Conservation (phyloP, 1,140 invertebrate genomes). For the Drosophila mayri region DNA sequence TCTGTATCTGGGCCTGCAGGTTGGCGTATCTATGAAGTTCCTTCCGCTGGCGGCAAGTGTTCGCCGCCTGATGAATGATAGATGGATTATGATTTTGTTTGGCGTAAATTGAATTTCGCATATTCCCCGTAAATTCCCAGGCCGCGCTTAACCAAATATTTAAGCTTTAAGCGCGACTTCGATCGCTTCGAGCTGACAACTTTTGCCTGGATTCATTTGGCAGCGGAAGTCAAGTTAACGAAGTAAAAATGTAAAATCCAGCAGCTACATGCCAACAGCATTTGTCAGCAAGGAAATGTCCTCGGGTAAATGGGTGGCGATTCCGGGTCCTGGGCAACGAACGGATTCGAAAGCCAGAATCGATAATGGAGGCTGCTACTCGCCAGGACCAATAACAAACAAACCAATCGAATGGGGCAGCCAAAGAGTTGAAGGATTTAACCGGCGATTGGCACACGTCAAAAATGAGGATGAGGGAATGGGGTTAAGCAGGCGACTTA, state of each 20-base stretch:
- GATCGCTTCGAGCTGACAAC: conserved; percentile 67
- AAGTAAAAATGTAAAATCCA: conserved; percentile 82
- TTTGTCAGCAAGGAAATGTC: conserved; percentile 52
- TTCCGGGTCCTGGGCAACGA: conserved; percentile 5
- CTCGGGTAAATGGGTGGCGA: conserved; percentile 26
- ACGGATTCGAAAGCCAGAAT: conserved; percentile 37
- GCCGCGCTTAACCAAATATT: conserved; percentile 55
- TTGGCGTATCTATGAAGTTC: conserved; percentile 79
- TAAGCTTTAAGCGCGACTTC: conserved; percentile 58
- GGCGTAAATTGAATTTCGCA: conserved; percentile 84
- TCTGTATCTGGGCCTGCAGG: conserved; percentile 55
- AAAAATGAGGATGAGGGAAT: not conserved
- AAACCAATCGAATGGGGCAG: conserved; percentile 38
- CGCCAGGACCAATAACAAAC: conserved; percentile 42
- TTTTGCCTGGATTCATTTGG: conserved; percentile 71
- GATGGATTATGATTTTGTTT: conserved; percentile 85
- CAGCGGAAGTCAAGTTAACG: conserved; percentile 81
- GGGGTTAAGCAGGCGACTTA: not conserved
- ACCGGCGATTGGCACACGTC: conserved; percentile 9
- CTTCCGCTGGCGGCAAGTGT: conserved; percentile 73
- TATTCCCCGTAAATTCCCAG: conserved; percentile 52
- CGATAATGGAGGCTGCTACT: conserved; percentile 36
- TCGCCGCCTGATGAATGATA: conserved; percentile 80
- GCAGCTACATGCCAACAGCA: conserved; percentile 51
- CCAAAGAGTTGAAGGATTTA: conserved; percentile 34